Evolutionary conservation across 2,888 invertebrate species (phyloP).

Genomic region (Eristalis intricaria): DNA sequence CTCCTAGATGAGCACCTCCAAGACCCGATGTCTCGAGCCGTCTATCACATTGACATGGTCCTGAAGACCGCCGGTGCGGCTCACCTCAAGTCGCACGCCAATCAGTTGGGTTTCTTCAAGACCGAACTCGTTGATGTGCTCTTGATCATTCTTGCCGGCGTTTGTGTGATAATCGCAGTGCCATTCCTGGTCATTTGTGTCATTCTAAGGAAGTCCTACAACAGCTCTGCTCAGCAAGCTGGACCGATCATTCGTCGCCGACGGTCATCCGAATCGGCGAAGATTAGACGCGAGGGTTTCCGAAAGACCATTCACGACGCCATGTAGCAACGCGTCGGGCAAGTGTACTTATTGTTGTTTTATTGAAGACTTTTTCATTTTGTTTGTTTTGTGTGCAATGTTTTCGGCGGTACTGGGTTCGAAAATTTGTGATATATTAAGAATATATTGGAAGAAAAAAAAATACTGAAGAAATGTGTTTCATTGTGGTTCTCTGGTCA

Average conservation of each 20-base stretch:
- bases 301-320: conserved; percentile 46
- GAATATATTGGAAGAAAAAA: conserved; percentile 61
- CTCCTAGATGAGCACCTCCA: conserved; percentile 74
- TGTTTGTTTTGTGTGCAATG: conserved; percentile 42
- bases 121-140: conserved; percentile 79
- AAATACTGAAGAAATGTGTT: neutral
- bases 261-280: conserved; percentile 35
- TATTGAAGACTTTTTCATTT: conserved; percentile 13
- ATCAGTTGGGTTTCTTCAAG: conserved; percentile 78
- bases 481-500: neutral
- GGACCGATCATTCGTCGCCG: conserved; percentile 25
- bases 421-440: conserved; percentile 63
- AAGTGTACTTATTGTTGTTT: conserved; percentile 57
- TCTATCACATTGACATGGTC: conserved; percentile 79
- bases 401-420: conserved; percentile 41
- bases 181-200: conserved; percentile 79
- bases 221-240: conserved; percentile 59
- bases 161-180: conserved; percentile 78
- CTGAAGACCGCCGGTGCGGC: conserved; percentile 77
- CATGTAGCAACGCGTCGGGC: conserved; percentile 31
- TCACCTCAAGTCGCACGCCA: conserved; percentile 79
- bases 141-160: conserved; percentile 77
- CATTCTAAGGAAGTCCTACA: conserved; percentile 78
- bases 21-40: conserved; percentile 75
- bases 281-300: conserved; percentile 35